Evolutionary conservation across 2,888 invertebrate genomes (phyloP).

Genomic region (Pinctada fucata): DNA sequence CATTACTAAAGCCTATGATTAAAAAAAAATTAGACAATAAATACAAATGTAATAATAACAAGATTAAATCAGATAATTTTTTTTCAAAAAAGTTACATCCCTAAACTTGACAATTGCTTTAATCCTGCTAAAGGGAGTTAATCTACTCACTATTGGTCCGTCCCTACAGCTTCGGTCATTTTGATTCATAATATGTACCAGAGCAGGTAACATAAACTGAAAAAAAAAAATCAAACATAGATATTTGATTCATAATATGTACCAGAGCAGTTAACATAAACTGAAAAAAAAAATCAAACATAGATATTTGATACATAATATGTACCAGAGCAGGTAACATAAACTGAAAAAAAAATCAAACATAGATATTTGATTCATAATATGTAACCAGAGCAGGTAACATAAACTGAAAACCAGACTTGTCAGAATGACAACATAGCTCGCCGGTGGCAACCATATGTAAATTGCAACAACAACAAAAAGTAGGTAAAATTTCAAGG

Average conservation of each 20-base stretch:
- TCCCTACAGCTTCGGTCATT: constrained; percentile 89
- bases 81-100: no score
- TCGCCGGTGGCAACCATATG: no score
- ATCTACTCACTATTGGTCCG: constrained; percentile 85
- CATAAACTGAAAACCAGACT: constrained; percentile 76
- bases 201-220: constrained; percentile 85
- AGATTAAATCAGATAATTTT: neutral
- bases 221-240: constrained; percentile 37
- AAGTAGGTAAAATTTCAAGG: no score
- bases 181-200: constrained; percentile 94
- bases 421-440: no score
- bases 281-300: constrained; percentile 73
- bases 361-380: constrained; percentile 79
- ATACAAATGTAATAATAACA: neutral
- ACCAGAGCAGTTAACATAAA: constrained; percentile 88
- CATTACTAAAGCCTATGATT: constrained; percentile 82
- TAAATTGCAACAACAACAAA: no score
- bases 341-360: constrained; percentile 75
- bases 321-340: constrained; percentile 91
- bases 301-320: constrained; percentile 81
- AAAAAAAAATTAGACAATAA: neutral
- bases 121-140: neutral
- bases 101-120: neutral
- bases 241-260: constrained; percentile 84
- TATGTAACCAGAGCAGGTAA: constrained; percentile 94